Conservation (phyloP, 2,113 vertebrate species). For the Suricata suricatta region DNA sequence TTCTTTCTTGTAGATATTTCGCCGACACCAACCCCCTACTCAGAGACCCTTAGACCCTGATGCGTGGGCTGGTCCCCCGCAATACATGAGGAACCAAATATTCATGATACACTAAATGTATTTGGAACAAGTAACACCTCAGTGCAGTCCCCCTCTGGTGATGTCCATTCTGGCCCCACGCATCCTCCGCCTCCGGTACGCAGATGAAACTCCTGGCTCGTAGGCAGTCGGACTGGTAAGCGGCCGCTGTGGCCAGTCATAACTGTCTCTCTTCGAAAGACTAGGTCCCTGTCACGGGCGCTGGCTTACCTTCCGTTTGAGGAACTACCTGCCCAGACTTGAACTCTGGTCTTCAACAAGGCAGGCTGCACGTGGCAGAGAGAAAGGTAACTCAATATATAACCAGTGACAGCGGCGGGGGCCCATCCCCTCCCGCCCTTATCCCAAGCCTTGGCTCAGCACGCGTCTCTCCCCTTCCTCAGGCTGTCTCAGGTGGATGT, state of each 20-base stretch:
- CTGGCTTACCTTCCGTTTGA: neutral
- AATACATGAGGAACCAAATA: neutral
- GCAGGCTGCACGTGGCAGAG: neutral
- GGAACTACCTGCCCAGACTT: neutral
- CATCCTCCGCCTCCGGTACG: neutral
- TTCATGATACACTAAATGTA: neutral
- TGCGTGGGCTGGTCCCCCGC: too few species aligned
- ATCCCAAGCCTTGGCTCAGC: neutral
- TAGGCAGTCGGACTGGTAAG: neutral
- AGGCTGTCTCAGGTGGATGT: neutral
- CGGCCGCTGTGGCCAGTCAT: neutral
- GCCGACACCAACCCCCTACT: too few species aligned
- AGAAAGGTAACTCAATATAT: neutral
- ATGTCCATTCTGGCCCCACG: neutral
- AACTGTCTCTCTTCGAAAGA: neutral
- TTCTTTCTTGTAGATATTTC: too few species aligned
- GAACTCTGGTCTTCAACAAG: neutral
- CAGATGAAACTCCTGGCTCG: neutral
- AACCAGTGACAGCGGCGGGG: neutral
- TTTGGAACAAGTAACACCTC: neutral
- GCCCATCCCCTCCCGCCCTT: neutral
- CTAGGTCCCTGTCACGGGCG: neutral
- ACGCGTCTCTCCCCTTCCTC: neutral
- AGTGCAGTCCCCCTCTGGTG: neutral
- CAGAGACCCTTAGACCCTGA: too few species aligned